phyloP scores from a whole-genome alignment of 2,113 vertebrate genomes.

The Anarhynchus alexandrinus region DNA sequence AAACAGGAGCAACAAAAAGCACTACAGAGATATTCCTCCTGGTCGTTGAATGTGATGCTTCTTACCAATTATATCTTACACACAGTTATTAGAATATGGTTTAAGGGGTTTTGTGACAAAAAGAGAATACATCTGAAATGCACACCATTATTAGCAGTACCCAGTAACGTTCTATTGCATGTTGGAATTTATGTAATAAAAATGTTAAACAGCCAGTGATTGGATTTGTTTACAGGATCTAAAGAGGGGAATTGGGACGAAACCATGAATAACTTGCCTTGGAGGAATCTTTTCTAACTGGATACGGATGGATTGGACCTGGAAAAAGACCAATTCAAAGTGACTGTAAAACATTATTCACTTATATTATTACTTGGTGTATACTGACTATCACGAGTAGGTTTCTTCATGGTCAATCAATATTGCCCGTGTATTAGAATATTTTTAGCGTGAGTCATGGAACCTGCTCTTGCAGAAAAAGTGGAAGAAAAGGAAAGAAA shows the following conservation, averaged over 20 bases:
- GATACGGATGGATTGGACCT: conserved; percentile 43
- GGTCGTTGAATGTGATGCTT: conserved; percentile 53
- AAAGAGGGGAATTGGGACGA: conserved; percentile 46
- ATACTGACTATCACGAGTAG: background rate
- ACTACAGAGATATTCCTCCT: conserved; percentile 50
- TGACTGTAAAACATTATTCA: conserved; percentile 44
- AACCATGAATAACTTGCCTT: conserved; percentile 55
- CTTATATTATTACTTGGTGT: conserved; percentile 23
- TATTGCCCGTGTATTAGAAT: conserved; percentile 8
- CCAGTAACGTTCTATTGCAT: conserved; percentile 33
- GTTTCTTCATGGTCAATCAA: conserved; percentile 36
- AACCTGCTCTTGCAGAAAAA: background rate
- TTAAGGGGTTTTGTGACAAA: conserved; percentile 74
- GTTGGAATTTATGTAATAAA: conserved; percentile 52
- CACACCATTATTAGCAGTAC: conserved; percentile 69
- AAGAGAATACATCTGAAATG: conserved; percentile 73
- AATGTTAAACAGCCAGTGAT: conserved; percentile 50
- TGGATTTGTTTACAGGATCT: conserved; percentile 61
- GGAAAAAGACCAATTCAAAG: conserved; percentile 32
- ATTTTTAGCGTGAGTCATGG: background rate
- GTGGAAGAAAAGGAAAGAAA: background rate
- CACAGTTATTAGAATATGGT: conserved; percentile 74
- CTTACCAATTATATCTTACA: conserved; percentile 74
- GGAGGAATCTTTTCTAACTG: conserved; percentile 50
- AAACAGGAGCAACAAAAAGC: conserved; percentile 63